Evolutionary conservation across 2,113 vertebrate genomes (phyloP).

Genomic region (Erythrocercus mccallii): DNA sequence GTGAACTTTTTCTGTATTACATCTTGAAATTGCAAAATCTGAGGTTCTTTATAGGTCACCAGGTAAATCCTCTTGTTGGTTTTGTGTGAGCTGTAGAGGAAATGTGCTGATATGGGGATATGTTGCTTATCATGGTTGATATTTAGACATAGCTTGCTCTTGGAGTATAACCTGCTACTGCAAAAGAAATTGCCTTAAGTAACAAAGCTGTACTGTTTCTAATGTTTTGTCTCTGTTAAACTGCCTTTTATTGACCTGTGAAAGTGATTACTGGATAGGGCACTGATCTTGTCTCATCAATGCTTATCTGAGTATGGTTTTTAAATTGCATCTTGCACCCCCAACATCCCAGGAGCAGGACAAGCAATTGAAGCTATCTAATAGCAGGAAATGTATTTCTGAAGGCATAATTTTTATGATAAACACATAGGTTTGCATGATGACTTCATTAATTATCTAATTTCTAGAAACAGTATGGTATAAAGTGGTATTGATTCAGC

Average conservation of each 20-base stretch:
- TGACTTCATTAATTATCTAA: not conserved
- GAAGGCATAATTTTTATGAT: not conserved
- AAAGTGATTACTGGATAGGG: not conserved
- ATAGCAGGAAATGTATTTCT: not conserved
- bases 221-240: not conserved
- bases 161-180: not conserved
- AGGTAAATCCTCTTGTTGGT: not conserved
- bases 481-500: not conserved
- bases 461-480: not conserved
- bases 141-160: not conserved
- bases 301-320: not conserved
- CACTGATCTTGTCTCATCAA: not conserved
- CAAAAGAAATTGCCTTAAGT: not conserved
- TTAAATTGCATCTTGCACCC: not conserved
- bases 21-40: not conserved
- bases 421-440: not conserved
- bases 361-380: not conserved
- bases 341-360: not conserved
- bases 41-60: not conserved
- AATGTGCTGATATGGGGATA: not conserved
- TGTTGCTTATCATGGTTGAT: not conserved
- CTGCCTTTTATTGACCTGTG: not conserved
- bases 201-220: not conserved
- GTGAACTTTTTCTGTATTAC: not conserved
- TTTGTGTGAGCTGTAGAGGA: not conserved